Evolutionary conservation across 2,113 vertebrate species (phyloP).

Genomic region (Morone saxatilis): DNA sequence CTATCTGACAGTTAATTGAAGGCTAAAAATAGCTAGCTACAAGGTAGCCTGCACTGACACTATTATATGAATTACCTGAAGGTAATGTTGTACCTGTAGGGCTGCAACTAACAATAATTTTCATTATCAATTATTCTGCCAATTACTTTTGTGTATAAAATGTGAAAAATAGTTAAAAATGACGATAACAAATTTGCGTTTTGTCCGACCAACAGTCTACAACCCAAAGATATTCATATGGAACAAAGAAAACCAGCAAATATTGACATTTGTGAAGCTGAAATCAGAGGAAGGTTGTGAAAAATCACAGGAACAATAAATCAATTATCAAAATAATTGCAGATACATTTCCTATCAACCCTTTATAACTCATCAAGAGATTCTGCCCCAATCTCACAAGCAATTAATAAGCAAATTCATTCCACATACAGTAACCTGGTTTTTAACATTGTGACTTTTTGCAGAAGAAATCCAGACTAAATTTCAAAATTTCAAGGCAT

Average conservation of each 20-base stretch:
- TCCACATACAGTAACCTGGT: not conserved
- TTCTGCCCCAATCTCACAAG: not conserved
- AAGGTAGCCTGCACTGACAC: not conserved
- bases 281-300: not conserved
- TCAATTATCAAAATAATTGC: not conserved
- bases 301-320: not conserved
- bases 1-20: not conserved
- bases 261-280: not conserved
- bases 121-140: not conserved
- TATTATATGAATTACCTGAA: not conserved
- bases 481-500: constrained; percentile 52
- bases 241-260: not conserved
- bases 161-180: not conserved
- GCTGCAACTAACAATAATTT: not conserved
- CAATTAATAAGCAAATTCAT: too few species aligned
- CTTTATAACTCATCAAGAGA: not conserved
- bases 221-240: not conserved
- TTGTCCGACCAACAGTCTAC: not conserved
- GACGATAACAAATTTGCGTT: not conserved
- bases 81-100: not conserved
- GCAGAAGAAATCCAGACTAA: constrained; percentile 15
- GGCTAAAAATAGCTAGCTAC: not conserved
- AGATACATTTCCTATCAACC: not conserved
- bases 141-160: not conserved
- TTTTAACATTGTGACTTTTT: not conserved